phyloP scores from a whole-genome alignment of 2,797 vertebrate species.

The Orientallactaga sibirica region DNA sequence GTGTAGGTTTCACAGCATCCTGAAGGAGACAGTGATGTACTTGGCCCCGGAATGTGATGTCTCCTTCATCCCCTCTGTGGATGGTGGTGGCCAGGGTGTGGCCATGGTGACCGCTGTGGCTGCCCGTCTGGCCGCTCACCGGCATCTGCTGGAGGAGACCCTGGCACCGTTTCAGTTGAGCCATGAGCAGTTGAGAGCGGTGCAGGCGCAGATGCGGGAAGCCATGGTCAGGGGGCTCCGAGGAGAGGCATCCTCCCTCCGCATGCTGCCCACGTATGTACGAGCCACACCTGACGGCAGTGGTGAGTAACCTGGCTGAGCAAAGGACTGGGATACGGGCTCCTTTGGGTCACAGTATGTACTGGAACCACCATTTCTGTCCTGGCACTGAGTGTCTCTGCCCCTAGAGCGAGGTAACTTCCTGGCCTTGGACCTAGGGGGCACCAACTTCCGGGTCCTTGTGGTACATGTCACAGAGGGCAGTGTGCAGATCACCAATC shows the following conservation, averaged over 20 bases:
- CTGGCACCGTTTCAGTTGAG: conserved; percentile 84
- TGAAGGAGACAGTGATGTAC: conserved; percentile 77
- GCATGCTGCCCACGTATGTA: conserved; percentile 89
- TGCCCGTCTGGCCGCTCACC: conserved; percentile 82
- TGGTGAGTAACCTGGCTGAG: conserved; percentile 80
- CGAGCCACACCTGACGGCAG: conserved; percentile 84
- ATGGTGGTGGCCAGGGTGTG: conserved; percentile 90
- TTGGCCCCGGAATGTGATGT: conserved; percentile 89
- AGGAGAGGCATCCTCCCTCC: conserved; percentile 81
- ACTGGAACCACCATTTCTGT: background rate
- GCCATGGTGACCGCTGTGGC: conserved; percentile 93
- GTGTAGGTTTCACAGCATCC: conserved; percentile 83
- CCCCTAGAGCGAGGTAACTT: conserved; percentile 91
- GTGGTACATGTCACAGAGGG: conserved; percentile 85
- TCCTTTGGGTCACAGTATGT: background rate
- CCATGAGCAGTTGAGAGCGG: background rate
- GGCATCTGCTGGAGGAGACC: conserved; percentile 71
- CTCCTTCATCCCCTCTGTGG: conserved; percentile 88
- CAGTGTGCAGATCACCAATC: conserved; percentile 86
- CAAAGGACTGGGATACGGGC: background rate
- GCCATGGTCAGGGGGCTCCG: conserved; percentile 88
- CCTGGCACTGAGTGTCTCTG: conserved; percentile 48
- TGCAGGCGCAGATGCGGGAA: conserved; percentile 86
- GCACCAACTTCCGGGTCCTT: conserved; percentile 94
- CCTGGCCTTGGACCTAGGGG: conserved; percentile 93